A percentile compares a stretch with the other conserved stretches of the same genome.
phyloP scores from a whole-genome alignment of 2,113 vertebrate species.

The Dicentrarchus labrax region DNA sequence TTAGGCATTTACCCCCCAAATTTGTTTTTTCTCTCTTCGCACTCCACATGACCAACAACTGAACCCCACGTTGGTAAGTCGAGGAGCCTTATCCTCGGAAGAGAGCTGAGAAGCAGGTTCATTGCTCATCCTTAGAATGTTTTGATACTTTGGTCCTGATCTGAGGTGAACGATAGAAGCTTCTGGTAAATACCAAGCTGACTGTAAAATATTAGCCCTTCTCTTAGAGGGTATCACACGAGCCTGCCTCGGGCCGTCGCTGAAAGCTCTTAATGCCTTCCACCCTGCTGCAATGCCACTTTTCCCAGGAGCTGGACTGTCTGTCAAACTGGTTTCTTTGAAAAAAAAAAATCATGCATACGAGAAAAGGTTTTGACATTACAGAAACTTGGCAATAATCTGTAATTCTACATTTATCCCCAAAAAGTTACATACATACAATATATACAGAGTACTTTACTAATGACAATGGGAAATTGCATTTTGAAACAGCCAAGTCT shows the following conservation, averaged over 20 bases:
- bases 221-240: conserved; percentile 73
- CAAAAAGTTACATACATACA: neutral
- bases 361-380: neutral
- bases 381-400: neutral
- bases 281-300: conserved; percentile 61
- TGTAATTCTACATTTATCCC: neutral
- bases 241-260: conserved; percentile 68
- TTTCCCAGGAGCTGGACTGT: conserved; percentile 75
- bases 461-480: neutral
- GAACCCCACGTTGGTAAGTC: conserved; percentile 42
- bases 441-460: neutral
- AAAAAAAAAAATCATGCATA: neutral
- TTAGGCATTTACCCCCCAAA: conserved; percentile 11
- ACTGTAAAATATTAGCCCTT: conserved; percentile 73
- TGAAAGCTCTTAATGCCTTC: conserved; percentile 79
- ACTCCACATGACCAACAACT: conserved; percentile 49
- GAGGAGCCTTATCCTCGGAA: conserved; percentile 37
- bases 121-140: conserved; percentile 69
- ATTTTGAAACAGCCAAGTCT: neutral
- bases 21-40: neutral
- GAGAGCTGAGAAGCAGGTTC: conserved; percentile 56
- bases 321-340: conserved; percentile 62
- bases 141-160: conserved; percentile 73
- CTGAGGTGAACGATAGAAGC: conserved; percentile 65
- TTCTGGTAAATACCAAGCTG: conserved; percentile 75